A percentile compares a stretch with the other conserved stretches of the same genome.
These are phyloP conservation scores for Mystacides longicornis DNA, from an alignment of 2,888 invertebrate genomes.

Conservation along the genomic window DNA sequence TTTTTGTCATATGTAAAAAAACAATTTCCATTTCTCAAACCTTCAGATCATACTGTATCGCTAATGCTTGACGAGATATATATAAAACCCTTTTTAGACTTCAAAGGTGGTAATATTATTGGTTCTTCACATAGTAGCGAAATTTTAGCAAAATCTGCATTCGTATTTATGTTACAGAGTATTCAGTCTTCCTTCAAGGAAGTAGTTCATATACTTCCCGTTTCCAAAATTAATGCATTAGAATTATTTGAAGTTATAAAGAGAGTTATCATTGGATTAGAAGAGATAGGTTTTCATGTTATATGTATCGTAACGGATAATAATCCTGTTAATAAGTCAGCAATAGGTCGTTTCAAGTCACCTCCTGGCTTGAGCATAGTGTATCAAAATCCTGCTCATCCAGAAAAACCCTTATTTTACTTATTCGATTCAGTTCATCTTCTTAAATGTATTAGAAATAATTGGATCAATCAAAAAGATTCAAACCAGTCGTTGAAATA, in stretches of 20 bases:
- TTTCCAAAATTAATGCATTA: background rate
- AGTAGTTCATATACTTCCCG: background rate
- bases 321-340: background rate
- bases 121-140: background rate
- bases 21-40: background rate
- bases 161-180: background rate
- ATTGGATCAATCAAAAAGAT: background rate
- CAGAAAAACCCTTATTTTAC: background rate
- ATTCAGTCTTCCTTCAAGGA: background rate
- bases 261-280: background rate
- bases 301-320: background rate
- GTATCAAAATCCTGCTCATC: background rate
- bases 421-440: background rate
- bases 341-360: background rate
- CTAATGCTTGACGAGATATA: background rate
- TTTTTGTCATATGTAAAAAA: background rate
- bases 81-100: background rate
- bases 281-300: background rate
- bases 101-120: background rate
- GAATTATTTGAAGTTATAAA: background rate
- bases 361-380: background rate
- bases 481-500: background rate
- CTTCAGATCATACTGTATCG: background rate
- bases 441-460: background rate
- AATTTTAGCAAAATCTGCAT: background rate